These are phyloP conservation scores for Mycetomoellerius zeteki DNA, from an alignment of 1,140 invertebrate genomes.

Conservation along the genomic window DNA sequence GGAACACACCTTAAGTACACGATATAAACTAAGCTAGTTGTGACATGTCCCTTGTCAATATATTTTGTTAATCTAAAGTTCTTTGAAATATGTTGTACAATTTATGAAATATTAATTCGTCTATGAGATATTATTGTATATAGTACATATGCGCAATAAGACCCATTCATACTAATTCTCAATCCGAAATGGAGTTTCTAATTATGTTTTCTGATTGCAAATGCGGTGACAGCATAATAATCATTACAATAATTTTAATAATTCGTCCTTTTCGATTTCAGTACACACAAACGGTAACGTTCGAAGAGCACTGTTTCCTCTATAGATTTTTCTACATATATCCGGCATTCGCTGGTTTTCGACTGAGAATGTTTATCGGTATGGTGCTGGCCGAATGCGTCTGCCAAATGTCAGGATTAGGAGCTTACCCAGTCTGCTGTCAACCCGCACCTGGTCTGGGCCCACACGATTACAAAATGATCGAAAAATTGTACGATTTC, in stretches of 20 bases:
- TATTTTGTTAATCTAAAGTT: too few relatives aligned
- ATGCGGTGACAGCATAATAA: neutral
- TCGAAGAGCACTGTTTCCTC: slow-evolving; percentile 89
- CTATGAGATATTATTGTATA: too few relatives aligned
- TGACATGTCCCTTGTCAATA: too few relatives aligned
- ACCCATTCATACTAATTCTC: neutral
- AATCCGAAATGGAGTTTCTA: neutral
- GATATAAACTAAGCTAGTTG: too few relatives aligned
- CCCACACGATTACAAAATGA: slow-evolving; percentile 88
- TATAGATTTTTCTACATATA: slow-evolving; percentile 95
- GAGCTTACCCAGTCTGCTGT: slow-evolving; percentile 93
- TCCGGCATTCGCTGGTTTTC: slow-evolving; percentile 95
- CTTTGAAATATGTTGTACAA: too few relatives aligned
- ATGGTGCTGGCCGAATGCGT: slow-evolving; percentile 96
- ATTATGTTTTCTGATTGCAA: neutral
- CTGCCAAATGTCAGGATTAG: slow-evolving; percentile 96
- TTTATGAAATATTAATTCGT: too few relatives aligned
- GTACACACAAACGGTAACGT: slow-evolving; percentile 91
- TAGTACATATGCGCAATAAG: too few relatives aligned
- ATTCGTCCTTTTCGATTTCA: slow-evolving; percentile 85
- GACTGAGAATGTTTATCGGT: slow-evolving; percentile 96
- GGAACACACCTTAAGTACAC: too few relatives aligned
- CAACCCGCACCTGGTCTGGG: slow-evolving; percentile 93
- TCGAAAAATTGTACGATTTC: slow-evolving; percentile 79
- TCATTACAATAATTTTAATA: neutral